Percentiles rank a stretch among this genome's conserved stretches.
Evolutionary conservation across 1,140 invertebrate genomes (phyloP).

Genomic region (Drosophila auraria): DNA sequence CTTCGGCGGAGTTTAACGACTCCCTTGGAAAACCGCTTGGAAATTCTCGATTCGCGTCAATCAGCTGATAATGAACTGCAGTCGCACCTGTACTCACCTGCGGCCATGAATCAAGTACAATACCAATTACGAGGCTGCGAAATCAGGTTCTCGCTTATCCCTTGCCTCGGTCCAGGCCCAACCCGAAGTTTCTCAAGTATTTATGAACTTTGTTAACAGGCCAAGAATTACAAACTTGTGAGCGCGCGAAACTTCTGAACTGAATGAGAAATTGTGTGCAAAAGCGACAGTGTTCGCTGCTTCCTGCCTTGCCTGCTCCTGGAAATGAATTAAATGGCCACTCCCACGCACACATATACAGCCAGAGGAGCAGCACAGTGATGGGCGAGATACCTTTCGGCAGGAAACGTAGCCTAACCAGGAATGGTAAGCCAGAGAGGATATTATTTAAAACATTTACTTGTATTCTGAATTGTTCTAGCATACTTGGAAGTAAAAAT

Average conservation of each 20-base stretch:
- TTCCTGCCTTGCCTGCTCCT: conserved; percentile 35
- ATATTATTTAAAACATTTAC: too few relatives aligned
- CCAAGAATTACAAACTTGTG: conserved; percentile 82
- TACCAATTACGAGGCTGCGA: conserved; percentile 36
- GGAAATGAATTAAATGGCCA: conserved; percentile 78
- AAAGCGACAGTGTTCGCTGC: conserved; percentile 67
- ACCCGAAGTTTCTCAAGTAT: conserved; percentile 71
- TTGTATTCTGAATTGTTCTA: neutral
- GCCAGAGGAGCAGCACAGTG: neutral
- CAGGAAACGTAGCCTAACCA: neutral
- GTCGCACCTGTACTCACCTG: conserved; percentile 34
- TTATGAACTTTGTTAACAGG: conserved; percentile 83
- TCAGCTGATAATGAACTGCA: conserved; percentile 60
- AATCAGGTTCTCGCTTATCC: conserved; percentile 36
- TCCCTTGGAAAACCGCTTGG: neutral
- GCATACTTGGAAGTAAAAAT: too few relatives aligned
- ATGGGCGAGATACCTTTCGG: neutral
- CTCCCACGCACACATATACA: conserved; percentile 46
- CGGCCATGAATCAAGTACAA: conserved; percentile 47
- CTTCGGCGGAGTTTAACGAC: conserved; percentile 8
- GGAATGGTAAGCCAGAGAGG: too few relatives aligned
- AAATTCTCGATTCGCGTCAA: conserved; percentile 29
- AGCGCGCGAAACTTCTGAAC: conserved; percentile 66
- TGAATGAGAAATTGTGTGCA: conserved; percentile 82
- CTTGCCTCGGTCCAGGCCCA: conserved; percentile 34